Evolutionary conservation across 1,140 invertebrate species (phyloP).

Genomic region (Linepithema humile): DNA sequence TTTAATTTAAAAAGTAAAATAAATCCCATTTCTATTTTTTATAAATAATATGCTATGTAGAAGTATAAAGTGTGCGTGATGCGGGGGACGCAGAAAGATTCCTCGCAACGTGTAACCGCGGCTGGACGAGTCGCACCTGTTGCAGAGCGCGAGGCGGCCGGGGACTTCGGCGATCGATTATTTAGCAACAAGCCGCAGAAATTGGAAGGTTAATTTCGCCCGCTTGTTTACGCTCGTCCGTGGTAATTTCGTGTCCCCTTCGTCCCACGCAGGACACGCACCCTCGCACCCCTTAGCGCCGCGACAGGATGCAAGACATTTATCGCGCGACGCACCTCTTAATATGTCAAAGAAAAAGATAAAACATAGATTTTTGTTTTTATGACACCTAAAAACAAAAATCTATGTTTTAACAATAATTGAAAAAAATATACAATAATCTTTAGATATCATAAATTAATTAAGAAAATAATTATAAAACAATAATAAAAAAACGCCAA

Average conservation of each 20-base stretch:
- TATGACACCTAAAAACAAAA: too few relatives aligned
- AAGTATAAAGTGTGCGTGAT: neutral
- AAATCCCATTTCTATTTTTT: neutral
- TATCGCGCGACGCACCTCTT: too few relatives aligned
- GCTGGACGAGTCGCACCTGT: conserved; percentile 73
- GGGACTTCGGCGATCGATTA: conserved; percentile 81
- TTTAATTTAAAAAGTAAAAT: neutral
- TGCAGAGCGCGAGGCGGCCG: conserved; percentile 71
- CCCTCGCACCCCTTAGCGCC: neutral
- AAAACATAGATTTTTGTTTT: neutral
- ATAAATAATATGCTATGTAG: neutral
- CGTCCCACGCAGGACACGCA: neutral
- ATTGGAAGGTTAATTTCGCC: conserved; percentile 81
- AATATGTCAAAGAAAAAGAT: too few relatives aligned
- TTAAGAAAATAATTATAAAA: too few relatives aligned
- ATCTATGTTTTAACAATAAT: neutral
- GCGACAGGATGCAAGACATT: neutral
- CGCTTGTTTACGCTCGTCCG: conserved; percentile 78
- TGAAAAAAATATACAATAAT: too few relatives aligned
- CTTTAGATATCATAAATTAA: too few relatives aligned
- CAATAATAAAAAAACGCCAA: neutral
- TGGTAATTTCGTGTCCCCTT: conserved; percentile 73
- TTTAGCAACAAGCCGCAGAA: conserved; percentile 82
- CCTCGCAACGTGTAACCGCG: conserved; percentile 75
- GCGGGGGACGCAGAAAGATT: neutral